Conservation (phyloP, 2,888 invertebrate genomes). For the Deroplatys truncata region DNA sequence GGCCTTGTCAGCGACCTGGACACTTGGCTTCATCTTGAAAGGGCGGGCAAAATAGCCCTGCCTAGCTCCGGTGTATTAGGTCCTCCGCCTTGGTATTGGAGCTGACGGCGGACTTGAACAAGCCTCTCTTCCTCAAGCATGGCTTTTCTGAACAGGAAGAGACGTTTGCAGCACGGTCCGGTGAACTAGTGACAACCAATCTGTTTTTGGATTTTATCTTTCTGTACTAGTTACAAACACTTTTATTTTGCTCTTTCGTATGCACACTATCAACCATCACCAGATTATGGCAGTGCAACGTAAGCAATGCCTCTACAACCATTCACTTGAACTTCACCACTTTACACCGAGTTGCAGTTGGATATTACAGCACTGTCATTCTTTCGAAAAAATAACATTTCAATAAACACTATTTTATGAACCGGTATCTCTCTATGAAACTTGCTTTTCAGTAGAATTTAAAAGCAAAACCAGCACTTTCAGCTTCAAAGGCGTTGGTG, state of each 20-base stretch:
- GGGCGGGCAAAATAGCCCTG: neutral
- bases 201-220: neutral
- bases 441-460: neutral
- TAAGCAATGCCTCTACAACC: neutral
- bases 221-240: neutral
- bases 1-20: slow-evolving; percentile 61
- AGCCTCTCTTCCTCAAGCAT: neutral
- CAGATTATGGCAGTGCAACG: neutral
- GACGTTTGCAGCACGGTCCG: neutral
- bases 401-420: neutral
- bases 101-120: neutral
- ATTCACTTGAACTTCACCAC: neutral
- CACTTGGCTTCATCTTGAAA: slow-evolving; percentile 33
- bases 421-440: neutral
- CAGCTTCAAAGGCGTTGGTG: neutral
- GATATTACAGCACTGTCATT: neutral
- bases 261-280: neutral
- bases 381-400: neutral
- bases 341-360: neutral
- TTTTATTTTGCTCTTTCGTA: neutral
- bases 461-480: neutral
- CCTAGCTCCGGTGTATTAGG: neutral
- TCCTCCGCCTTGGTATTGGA: neutral
- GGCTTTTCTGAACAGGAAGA: neutral
- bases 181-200: neutral